Evolutionary conservation across 2,888 invertebrate genomes (phyloP), one percentile per base, ranked within the genome.

Genomic region (Clepsis dumicolana): DNA sequence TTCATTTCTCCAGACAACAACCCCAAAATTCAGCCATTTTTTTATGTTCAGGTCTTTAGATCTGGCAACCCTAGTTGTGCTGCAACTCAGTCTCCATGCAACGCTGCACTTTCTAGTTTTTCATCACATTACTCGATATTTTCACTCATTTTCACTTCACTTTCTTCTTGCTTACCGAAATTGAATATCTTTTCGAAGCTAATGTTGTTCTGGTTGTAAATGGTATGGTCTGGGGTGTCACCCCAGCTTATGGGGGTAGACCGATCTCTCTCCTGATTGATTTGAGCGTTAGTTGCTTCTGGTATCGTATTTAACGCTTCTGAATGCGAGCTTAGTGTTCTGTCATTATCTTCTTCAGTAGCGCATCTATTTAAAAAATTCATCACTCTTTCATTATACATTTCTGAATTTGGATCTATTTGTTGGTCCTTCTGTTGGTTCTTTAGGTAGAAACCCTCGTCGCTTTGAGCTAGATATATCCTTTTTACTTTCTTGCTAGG

Each of bases 401-500:
- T 87, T 70, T 94, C 94, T 0, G 93, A 91, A 61, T 89, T 91
- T 0, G 91, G 89, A 18, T 93, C 93, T 0, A 89, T 89, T 60
- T 83, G 84, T 88, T 89, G 94, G 84, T 87, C 94, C 77, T 85
- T 94, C 81, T 82, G 94, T 86, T 84, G 90, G 65, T 90, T 88
- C 76, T 90, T 91, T 16, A 92, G 77, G 76, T 91, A 93, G 66
- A 90, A 93, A 1, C 89, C 90, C 68, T 87, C 90, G 65, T 87
- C 90, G 65, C 85, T 88, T 70, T 91, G 90, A 2, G 89, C 88
- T 35, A 93, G 70, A 52, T 94, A 93, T 77, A 94, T 94, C 64
- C 91, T 92, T 64, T 94, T 94, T 16, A 95, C 89, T 74, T 94
- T 94, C 70, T 88, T 91, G 71, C 85, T 93, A 0, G 94, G 94